A percentile compares a stretch with the other conserved stretches of the same genome.
These are phyloP conservation scores for Chionis minor DNA, from an alignment of 2,113 vertebrate species.

Conservation along the genomic window DNA sequence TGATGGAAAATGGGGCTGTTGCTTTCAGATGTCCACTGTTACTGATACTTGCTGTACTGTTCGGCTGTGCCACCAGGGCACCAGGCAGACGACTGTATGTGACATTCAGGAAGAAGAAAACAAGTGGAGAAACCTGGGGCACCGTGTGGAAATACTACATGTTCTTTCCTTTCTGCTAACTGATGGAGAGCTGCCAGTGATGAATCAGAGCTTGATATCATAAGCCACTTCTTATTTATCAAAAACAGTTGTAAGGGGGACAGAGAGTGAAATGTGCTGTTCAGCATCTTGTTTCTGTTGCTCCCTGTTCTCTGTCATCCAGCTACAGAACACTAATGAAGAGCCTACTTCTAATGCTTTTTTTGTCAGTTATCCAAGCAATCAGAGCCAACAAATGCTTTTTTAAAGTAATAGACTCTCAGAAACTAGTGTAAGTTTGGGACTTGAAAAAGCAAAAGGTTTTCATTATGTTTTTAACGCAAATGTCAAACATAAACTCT, in stretches of 20 bases:
- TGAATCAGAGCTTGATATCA: neutral
- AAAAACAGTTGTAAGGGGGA: neutral
- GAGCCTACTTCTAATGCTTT: neutral
- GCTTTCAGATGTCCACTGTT: neutral
- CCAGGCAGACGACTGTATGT: neutral
- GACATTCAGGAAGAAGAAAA: neutral
- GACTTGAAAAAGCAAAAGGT: slow-evolving; percentile 1
- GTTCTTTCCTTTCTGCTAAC: neutral
- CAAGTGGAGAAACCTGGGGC: neutral
- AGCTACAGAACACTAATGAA: neutral
- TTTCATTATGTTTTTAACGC: slow-evolving; percentile 37
- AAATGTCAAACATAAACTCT: slow-evolving; percentile 29
- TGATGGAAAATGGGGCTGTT: neutral
- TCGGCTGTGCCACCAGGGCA: neutral
- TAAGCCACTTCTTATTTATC: neutral
- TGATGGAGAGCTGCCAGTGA: neutral
- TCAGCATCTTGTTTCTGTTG: neutral
- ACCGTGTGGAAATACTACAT: neutral
- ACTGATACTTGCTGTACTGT: neutral
- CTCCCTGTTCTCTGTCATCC: neutral
- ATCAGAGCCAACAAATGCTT: neutral
- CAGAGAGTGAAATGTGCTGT: neutral
- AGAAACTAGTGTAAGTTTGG: neutral
- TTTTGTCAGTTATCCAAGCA: neutral
- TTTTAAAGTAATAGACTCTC: neutral